These are phyloP conservation scores for Aegithalos caudatus DNA, from an alignment of 2,113 vertebrate species.

Conservation along the genomic window DNA sequence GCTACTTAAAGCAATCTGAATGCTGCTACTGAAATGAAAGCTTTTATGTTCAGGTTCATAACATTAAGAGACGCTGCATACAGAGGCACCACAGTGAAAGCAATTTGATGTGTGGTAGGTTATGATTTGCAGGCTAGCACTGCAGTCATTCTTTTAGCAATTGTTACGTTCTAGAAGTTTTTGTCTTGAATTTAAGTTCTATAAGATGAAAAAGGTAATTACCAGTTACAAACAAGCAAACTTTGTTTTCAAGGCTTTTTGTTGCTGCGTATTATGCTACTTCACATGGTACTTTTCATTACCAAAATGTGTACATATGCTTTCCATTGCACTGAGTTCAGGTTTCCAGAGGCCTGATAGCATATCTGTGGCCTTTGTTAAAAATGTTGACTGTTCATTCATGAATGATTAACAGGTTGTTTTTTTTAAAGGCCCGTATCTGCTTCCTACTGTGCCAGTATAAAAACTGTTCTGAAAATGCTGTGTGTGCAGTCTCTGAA, in stretches of 20 bases:
- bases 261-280: not conserved
- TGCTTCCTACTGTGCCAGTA: not conserved
- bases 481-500: not conserved
- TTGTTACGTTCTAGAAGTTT: not conserved
- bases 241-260: not conserved
- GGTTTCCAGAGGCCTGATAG: not conserved
- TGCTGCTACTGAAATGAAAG: not conserved
- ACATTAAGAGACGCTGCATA: not conserved
- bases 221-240: not conserved
- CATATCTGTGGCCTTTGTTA: not conserved
- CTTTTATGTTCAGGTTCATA: not conserved
- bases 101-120: not conserved
- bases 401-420: constrained; percentile 55
- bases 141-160: not conserved
- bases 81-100: not conserved
- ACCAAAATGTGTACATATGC: not conserved
- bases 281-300: not conserved
- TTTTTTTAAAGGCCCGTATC: not conserved
- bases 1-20: not conserved
- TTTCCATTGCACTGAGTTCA: not conserved
- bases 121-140: not conserved
- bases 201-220: not conserved
- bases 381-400: constrained; percentile 37
- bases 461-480: not conserved
- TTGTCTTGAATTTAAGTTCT: not conserved